Conservation (phyloP, 2,113 vertebrate species). For the Sander vitreus region DNA sequence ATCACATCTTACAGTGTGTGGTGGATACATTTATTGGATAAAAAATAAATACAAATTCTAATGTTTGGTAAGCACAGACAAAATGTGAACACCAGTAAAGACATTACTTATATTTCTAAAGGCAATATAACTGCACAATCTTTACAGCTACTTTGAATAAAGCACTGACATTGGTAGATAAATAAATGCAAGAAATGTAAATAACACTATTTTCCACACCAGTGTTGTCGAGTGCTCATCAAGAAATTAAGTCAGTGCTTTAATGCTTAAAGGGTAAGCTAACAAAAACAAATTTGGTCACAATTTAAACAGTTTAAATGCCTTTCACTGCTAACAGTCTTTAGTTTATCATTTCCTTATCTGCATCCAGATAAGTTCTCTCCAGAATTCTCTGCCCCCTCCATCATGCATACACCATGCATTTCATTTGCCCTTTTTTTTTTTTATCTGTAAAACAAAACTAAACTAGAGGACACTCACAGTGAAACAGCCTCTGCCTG, state of each 20-base stretch:
- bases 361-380: slow-evolving; percentile 7
- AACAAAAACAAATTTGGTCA: neutral
- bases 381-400: neutral
- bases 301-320: slow-evolving; percentile 5
- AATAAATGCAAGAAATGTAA: neutral
- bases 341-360: neutral
- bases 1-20: neutral
- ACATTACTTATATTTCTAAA: neutral
- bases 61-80: neutral
- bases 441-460: neutral
- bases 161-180: neutral
- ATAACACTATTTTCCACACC: neutral
- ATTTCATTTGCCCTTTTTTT: neutral
- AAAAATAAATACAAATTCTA: neutral
- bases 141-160: neutral
- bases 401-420: neutral
- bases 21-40: neutral
- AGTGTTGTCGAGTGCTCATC: neutral
- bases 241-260: neutral
- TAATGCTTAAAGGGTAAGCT: neutral
- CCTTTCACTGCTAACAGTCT: neutral
- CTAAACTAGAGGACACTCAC: neutral
- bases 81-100: neutral
- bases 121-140: neutral
- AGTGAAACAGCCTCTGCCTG: neutral